Conservation (phyloP, 92 coral and sea anemone genomes). For the Epizoanthus ramosus region DNA sequence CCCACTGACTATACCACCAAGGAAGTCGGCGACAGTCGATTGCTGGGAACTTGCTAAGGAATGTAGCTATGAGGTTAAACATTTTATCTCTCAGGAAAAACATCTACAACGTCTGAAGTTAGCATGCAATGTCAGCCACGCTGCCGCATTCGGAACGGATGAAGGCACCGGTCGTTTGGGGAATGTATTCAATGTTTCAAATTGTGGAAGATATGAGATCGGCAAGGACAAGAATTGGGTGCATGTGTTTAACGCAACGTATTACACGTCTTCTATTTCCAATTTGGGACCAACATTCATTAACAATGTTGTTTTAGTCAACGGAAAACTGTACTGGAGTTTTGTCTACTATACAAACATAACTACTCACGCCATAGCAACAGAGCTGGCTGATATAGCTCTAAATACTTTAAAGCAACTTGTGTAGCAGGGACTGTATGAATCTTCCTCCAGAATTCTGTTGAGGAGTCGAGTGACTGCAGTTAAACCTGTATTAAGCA, state of each 20-base stretch:
- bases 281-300: neutral
- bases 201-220: neutral
- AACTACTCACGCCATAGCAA: neutral
- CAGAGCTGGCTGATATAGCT: neutral
- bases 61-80: neutral
- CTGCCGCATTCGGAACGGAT: neutral
- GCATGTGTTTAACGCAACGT: neutral
- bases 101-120: conserved; percentile 1
- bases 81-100: neutral
- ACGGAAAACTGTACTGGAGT: conserved; percentile 11
- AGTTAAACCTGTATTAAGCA: too few relatives aligned
- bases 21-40: neutral
- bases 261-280: neutral
- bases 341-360: neutral
- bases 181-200: neutral
- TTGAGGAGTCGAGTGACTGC: too few relatives aligned
- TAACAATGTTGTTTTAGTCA: neutral
- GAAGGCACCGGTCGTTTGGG: conserved; percentile 8
- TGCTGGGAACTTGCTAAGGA: conserved; percentile 1
- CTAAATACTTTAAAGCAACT: neutral
- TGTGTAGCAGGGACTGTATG: neutral
- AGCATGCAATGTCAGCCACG: neutral
- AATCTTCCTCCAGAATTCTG: too few relatives aligned
- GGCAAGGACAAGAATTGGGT: neutral
- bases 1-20: neutral